Conservation (phyloP, 92 coral and sea anemone genomes). For the Galaxea fascicularis region DNA sequence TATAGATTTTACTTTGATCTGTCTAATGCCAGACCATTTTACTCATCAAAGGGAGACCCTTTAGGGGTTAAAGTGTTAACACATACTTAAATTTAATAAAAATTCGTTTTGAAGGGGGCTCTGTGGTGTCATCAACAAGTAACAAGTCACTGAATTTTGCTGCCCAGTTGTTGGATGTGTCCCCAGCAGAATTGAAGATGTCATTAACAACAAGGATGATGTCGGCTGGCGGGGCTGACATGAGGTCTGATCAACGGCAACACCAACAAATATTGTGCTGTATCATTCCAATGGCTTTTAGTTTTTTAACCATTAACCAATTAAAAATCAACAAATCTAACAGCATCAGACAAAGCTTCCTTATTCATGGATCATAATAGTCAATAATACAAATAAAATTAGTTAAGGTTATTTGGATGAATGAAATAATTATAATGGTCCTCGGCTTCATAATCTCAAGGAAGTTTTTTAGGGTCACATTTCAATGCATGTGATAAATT, state of each 20-base stretch:
- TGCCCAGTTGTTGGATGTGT: slow-evolving; percentile 83
- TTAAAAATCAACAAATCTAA: not conserved
- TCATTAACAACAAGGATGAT: slow-evolving; percentile 92
- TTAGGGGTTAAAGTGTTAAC: too few species aligned
- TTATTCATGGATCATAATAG: not conserved
- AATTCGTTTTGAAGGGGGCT: slow-evolving; percentile 74
- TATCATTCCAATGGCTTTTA: slow-evolving; percentile 59
- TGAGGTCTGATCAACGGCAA: slow-evolving; percentile 79
- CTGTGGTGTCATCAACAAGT: slow-evolving; percentile 75
- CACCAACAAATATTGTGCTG: slow-evolving; percentile 79
- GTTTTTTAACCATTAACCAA: not conserved
- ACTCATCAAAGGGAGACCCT: too few species aligned
- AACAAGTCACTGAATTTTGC: slow-evolving; percentile 80
- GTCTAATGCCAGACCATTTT: too few species aligned
- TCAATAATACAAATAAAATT: too few species aligned
- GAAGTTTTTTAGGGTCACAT: too few species aligned
- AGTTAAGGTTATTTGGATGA: too few species aligned
- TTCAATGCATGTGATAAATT: too few species aligned
- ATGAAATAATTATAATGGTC: too few species aligned
- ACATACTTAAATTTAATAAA: too few species aligned
- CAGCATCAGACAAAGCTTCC: not conserved
- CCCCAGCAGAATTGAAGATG: slow-evolving; percentile 89
- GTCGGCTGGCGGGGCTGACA: slow-evolving; percentile 94
- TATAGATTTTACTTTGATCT: too few species aligned
- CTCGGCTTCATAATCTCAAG: too few species aligned